Conservation (phyloP, 2,113 vertebrate genomes). For the Antigone vipio region DNA sequence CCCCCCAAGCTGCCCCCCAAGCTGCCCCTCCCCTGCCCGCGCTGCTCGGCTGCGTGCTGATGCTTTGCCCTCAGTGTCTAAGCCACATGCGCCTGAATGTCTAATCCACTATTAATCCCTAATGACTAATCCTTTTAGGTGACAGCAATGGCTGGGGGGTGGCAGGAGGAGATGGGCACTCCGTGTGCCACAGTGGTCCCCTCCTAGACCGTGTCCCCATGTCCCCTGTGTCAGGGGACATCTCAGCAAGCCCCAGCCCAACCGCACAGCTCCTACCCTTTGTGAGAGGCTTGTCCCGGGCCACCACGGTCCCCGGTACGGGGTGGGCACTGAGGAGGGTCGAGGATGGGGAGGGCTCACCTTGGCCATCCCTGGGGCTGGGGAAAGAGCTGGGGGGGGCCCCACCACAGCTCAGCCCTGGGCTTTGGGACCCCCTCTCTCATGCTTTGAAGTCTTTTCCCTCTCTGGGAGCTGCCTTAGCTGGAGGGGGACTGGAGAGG, state of each 20-base stretch:
- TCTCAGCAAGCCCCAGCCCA: neutral
- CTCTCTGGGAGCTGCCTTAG: neutral
- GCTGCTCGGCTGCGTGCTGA: rapidly evolving
- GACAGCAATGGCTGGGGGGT: neutral
- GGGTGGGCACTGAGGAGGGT: neutral
- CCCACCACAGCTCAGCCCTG: neutral
- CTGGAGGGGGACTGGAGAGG: neutral
- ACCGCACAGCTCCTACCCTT: neutral
- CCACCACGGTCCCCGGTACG: rapidly evolving
- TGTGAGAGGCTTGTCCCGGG: rapidly evolving
- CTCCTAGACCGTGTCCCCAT: neutral
- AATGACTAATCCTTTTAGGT: neutral
- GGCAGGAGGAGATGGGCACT: neutral
- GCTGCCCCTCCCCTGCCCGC: neutral
- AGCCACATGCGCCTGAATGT: neutral
- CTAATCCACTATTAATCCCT: neutral
- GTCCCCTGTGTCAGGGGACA: neutral
- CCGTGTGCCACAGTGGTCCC: rapidly evolving
- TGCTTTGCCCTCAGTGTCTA: neutral
- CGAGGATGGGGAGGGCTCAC: rapidly evolving
- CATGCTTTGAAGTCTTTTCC: neutral
- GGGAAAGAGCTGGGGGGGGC: neutral
- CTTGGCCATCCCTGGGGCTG: neutral
- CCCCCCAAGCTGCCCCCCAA: neutral
- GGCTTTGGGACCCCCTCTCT: rapidly evolving